Conservation (phyloP, 2,113 vertebrate species). For the Cygnus atratus region DNA sequence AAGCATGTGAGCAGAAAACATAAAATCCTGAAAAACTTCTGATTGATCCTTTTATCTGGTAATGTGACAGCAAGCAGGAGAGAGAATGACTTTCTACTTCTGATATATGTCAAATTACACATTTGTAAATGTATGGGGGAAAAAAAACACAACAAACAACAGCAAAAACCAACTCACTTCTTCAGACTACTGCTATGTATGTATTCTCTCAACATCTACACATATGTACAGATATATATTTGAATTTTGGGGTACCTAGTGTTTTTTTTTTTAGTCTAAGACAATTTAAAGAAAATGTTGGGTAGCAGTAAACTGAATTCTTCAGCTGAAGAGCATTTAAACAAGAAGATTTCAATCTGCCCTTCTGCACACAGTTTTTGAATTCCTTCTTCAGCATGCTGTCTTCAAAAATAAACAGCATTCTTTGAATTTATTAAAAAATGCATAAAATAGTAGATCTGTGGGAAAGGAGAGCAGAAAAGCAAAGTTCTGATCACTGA, state of each 20-base stretch:
- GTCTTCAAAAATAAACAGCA: constrained; percentile 41
- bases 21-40: background rate
- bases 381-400: constrained; percentile 24
- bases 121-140: background rate
- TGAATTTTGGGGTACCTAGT: background rate
- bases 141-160: background rate
- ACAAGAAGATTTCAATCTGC: background rate
- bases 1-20: background rate
- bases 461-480: constrained; percentile 52
- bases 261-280: background rate
- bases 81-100: background rate
- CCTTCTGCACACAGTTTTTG: background rate
- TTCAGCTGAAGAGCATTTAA: background rate
- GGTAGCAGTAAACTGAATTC: background rate
- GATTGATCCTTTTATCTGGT: background rate
- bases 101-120: background rate
- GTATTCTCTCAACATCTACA: background rate
- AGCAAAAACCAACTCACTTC: background rate
- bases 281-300: background rate
- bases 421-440: constrained; percentile 24
- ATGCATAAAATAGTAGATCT: constrained; percentile 19
- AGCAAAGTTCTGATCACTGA: constrained; percentile 5
- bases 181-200: background rate
- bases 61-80: background rate
- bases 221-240: background rate